A percentile compares a stretch with the other conserved stretches of the same genome.
Evolutionary conservation across 2,797 vertebrate genomes (phyloP).

Genomic region (Chrysolophus pictus): DNA sequence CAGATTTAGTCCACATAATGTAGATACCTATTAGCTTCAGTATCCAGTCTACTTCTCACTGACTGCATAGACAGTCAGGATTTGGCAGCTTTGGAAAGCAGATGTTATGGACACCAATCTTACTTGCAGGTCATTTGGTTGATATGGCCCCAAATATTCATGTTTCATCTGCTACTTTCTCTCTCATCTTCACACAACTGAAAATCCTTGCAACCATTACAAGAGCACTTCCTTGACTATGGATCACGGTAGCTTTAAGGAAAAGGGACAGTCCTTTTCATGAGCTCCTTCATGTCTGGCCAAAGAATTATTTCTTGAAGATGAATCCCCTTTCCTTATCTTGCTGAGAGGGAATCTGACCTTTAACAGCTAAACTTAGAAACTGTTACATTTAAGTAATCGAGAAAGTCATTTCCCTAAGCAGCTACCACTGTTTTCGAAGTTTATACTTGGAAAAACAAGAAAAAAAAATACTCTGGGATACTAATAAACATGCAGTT

Average conservation of each 20-base stretch:
- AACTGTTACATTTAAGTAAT: background rate
- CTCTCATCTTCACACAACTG: background rate
- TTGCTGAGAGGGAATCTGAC: background rate
- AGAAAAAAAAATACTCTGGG: background rate
- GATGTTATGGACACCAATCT: background rate
- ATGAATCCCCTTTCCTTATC: background rate
- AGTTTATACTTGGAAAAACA: slow-evolving; percentile 5
- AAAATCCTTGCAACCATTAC: background rate
- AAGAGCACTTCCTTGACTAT: background rate
- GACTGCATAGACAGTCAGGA: background rate
- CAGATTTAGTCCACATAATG: background rate
- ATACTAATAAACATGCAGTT: background rate
- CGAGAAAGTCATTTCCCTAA: background rate
- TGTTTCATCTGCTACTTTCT: background rate
- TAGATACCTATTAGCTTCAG: background rate
- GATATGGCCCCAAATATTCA: background rate
- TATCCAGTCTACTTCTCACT: background rate
- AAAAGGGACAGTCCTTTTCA: background rate
- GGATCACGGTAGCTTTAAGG: background rate
- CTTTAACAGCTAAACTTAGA: background rate
- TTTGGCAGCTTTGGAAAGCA: background rate
- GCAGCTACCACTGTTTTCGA: background rate
- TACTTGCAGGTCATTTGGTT: background rate
- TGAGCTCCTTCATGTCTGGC: background rate
- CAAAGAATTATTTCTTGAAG: slow-evolving; percentile 4